These are phyloP conservation scores for Erebia ligea DNA, from an alignment of 2,888 invertebrate genomes.

Conservation along the genomic window DNA sequence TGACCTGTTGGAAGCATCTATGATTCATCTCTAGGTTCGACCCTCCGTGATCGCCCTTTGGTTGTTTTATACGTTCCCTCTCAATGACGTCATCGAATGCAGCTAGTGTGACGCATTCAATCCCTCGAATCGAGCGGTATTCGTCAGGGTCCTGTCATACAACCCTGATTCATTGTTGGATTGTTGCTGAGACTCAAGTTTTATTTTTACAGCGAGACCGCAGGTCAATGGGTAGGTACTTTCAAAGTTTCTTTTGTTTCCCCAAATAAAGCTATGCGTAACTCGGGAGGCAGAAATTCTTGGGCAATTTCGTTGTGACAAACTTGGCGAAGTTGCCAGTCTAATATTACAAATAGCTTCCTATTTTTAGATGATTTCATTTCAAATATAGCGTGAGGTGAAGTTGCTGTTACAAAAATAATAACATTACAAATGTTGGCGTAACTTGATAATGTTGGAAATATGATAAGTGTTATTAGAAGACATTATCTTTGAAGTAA, in stretches of 20 bases:
- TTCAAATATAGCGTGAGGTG: background rate
- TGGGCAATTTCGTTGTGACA: conserved; percentile 31
- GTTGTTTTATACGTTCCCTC: conserved; percentile 62
- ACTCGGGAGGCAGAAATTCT: conserved; percentile 45
- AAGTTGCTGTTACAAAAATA: background rate
- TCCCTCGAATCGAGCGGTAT: conserved; percentile 57
- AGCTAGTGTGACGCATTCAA: conserved; percentile 54
- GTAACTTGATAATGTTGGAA: conserved; percentile 4
- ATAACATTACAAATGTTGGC: background rate
- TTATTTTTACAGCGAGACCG: conserved; percentile 54
- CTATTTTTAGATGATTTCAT: conserved; percentile 12
- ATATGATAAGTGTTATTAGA: conserved; percentile 5
- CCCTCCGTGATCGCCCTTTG: conserved; percentile 71
- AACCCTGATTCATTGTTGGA: conserved; percentile 67
- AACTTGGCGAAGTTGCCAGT: conserved; percentile 11
- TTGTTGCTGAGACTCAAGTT: conserved; percentile 40
- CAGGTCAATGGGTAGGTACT: conserved; percentile 42
- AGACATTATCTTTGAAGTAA: conserved; percentile 10
- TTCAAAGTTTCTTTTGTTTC: conserved; percentile 39
- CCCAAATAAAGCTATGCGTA: conserved; percentile 41
- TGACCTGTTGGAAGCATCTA: conserved; percentile 71
- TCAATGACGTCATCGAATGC: conserved; percentile 72
- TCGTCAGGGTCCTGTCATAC: conserved; percentile 63
- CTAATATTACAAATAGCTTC: conserved; percentile 4
- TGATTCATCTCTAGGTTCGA: conserved; percentile 71